Evolutionary conservation across 23 tunicate species (phyloP).

Genomic region (Botrylloides violaceus): DNA sequence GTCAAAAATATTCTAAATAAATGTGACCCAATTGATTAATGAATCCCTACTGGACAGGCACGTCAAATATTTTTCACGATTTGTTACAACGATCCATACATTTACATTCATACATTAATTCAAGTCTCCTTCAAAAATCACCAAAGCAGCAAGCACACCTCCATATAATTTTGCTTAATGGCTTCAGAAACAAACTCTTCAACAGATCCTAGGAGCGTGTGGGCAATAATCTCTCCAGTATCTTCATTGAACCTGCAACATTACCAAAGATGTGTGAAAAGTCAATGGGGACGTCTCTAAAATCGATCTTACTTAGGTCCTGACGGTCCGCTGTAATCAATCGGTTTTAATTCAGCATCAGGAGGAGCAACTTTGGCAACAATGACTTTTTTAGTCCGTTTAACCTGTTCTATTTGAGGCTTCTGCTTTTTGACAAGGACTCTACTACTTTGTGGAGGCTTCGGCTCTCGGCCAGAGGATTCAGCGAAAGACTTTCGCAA

Average conservation of each 20-base stretch:
- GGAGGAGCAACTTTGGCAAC: slow-evolving; percentile 75
- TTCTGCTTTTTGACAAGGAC: slow-evolving; percentile 36
- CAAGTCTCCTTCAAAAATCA: no score
- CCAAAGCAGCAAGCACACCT: no score
- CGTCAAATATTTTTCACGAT: no score
- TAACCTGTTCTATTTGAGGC: slow-evolving; percentile 25
- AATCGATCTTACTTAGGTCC: slow-evolving; percentile 63
- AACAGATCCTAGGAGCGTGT: slow-evolving; percentile 74
- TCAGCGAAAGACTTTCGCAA: slow-evolving; percentile 39
- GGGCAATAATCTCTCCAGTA: slow-evolving; percentile 53
- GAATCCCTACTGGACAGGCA: no score
- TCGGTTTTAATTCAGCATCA: slow-evolving; percentile 44
- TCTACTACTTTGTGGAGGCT: slow-evolving; percentile 5
- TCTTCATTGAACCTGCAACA: slow-evolving; percentile 10
- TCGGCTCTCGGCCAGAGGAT: slow-evolving; percentile 6
- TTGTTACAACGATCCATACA: no score
- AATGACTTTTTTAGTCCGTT: slow-evolving; percentile 35
- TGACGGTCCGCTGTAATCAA: slow-evolving; percentile 60
- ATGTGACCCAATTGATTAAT: not conserved
- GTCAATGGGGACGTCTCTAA: no score
- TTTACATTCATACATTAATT: no score
- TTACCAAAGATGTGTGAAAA: no score
- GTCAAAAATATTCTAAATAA: not conserved
- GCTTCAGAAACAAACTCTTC: slow-evolving; percentile 76
- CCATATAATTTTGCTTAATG: slow-evolving; percentile 30